Evolutionary conservation across 30 jellyfish, hydroid and myxozoan genomes (phyloP).

Genomic region (Aurelia aurita complex sp. Pacific): DNA sequence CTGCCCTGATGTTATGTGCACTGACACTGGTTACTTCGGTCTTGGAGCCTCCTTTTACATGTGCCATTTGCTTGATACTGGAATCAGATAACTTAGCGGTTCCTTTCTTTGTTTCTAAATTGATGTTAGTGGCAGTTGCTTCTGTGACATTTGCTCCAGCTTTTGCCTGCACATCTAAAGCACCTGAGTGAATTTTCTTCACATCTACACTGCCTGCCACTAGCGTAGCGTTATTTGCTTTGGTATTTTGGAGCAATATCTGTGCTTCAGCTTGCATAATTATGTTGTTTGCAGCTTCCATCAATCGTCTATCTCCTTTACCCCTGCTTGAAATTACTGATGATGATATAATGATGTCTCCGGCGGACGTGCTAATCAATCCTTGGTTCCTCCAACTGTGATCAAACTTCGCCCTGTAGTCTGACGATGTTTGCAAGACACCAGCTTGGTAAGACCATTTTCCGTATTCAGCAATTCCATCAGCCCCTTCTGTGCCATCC

Average conservation of each 20-base stretch:
- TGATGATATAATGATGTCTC: neutral
- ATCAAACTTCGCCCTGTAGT: conserved; percentile 1
- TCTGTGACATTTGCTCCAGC: neutral
- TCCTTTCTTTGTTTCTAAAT: neutral
- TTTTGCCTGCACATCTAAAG: neutral
- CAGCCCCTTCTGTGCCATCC: neutral
- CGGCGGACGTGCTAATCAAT: neutral
- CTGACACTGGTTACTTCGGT: neutral
- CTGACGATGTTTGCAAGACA: neutral
- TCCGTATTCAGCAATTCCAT: neutral
- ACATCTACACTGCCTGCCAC: neutral
- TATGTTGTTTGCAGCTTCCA: neutral
- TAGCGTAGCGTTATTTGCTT: neutral
- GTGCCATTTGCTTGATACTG: neutral
- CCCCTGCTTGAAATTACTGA: neutral
- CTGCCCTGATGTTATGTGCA: neutral
- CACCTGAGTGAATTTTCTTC: neutral
- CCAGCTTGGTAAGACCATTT: conserved; percentile 1
- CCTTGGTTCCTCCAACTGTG: conserved; percentile 7
- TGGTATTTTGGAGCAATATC: neutral
- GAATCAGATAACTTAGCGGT: neutral
- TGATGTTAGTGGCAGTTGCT: neutral
- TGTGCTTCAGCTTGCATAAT: neutral
- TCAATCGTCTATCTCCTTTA: neutral
- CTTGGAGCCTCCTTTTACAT: neutral